Conservation (phyloP, 1,140 invertebrate species). For the Riptortus pedestris region DNA sequence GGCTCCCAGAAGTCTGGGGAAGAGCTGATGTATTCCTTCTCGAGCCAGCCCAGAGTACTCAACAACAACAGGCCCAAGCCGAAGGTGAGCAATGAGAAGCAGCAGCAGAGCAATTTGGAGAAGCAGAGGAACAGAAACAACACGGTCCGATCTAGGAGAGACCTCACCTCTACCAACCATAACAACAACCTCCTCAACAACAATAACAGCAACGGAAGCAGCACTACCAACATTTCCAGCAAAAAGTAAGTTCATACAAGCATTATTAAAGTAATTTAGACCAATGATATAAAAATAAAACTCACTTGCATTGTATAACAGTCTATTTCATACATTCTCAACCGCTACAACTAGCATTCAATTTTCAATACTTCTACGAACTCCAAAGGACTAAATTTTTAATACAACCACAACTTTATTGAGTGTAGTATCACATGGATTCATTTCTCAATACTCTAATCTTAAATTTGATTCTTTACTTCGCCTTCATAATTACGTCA, state of each 20-base stretch:
- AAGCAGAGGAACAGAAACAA: conserved; percentile 21
- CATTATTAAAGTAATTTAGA: too few species aligned
- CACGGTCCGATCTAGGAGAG: not conserved
- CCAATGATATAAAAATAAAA: too few species aligned
- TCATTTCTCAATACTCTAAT: too few species aligned
- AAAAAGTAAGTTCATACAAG: not conserved
- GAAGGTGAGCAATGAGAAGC: conserved; percentile 24
- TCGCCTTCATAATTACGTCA: too few species aligned
- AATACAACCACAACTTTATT: too few species aligned
- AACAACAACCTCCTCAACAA: not conserved
- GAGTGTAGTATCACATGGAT: too few species aligned
- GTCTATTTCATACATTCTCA: too few species aligned
- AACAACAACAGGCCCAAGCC: conserved; percentile 30
- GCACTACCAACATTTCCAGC: not conserved
- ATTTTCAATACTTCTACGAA: too few species aligned
- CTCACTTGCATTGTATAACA: too few species aligned
- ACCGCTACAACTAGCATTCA: too few species aligned
- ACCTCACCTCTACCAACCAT: not conserved
- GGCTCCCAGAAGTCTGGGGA: conserved; percentile 37
- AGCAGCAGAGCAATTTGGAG: conserved; percentile 12
- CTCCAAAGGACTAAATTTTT: too few species aligned
- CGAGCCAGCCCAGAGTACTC: conserved; percentile 46
- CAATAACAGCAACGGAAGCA: not conserved
- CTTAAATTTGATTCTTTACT: too few species aligned
- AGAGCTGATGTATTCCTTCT: conserved; percentile 47